These are phyloP conservation scores for Bubalus kerabau DNA, from an alignment of 2,113 vertebrate genomes.

Conservation along the genomic window DNA sequence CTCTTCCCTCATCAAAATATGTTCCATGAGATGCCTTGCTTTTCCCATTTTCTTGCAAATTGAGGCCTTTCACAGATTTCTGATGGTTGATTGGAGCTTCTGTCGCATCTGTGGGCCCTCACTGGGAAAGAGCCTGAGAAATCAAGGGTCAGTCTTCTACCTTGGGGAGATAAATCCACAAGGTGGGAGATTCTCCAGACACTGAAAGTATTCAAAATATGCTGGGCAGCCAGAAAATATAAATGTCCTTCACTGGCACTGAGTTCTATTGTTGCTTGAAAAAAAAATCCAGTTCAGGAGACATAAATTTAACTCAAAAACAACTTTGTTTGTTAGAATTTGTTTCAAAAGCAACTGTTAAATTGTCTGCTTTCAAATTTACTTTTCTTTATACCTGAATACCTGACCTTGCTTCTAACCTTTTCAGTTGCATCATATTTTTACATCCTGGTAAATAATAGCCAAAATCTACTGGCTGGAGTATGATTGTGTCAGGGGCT, in stretches of 20 bases:
- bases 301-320: background rate
- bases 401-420: background rate
- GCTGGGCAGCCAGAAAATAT: background rate
- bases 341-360: background rate
- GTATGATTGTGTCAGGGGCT: background rate
- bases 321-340: background rate
- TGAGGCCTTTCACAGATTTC: background rate
- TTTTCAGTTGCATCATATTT: background rate
- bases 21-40: background rate
- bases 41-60: background rate
- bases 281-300: background rate
- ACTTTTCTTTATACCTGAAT: background rate
- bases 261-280: background rate
- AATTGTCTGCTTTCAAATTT: background rate
- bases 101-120: background rate
- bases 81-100: background rate
- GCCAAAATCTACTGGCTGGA: background rate
- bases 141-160: background rate
- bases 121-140: background rate
- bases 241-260: background rate
- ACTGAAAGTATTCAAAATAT: background rate
- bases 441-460: background rate
- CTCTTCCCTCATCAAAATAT: background rate
- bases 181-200: background rate
- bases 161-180: background rate